A percentile compares a stretch with the other conserved stretches of the same genome.
Conservation (phyloP, 35 echinoderm and acorn worm genomes). For the Chiridota heheva region DNA sequence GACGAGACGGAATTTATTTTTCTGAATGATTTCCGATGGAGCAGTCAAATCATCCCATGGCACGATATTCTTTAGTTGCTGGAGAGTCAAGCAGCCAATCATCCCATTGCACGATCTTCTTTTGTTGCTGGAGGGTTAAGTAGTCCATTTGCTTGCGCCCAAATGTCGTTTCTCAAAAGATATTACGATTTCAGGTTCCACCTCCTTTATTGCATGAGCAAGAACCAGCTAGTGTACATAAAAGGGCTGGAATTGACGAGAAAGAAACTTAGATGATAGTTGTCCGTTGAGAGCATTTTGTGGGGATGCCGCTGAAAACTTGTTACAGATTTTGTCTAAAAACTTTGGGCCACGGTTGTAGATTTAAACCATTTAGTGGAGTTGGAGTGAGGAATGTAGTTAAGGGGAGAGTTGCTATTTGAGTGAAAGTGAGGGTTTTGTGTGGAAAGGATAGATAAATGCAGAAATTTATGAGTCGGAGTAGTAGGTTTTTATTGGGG, state of each 20-base stretch:
- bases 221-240: constrained; percentile 2
- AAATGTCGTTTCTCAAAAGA: constrained; percentile 10
- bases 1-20: constrained; percentile 22
- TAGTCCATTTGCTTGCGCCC: constrained; percentile 8
- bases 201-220: constrained; percentile 12
- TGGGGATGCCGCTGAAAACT: no score
- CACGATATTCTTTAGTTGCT: constrained; percentile 10
- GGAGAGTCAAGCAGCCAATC: not conserved
- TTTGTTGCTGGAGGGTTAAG: not conserved
- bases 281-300: constrained; percentile 12
- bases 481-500: no score
- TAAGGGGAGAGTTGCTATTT: no score
- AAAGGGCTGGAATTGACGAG: not conserved
- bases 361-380: no score
- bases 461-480: no score
- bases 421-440: no score
- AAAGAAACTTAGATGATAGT: constrained; percentile 26
- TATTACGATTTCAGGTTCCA: not conserved
- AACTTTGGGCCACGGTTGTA: no score
- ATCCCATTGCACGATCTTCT: no score
- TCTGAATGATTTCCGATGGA: constrained; percentile 23
- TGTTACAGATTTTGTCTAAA: no score
- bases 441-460: no score
- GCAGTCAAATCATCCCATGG: constrained; percentile 17
- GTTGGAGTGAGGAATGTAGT: no score